Conservation (phyloP, 1,140 invertebrate genomes). For the Leptopilina boulardi region DNA sequence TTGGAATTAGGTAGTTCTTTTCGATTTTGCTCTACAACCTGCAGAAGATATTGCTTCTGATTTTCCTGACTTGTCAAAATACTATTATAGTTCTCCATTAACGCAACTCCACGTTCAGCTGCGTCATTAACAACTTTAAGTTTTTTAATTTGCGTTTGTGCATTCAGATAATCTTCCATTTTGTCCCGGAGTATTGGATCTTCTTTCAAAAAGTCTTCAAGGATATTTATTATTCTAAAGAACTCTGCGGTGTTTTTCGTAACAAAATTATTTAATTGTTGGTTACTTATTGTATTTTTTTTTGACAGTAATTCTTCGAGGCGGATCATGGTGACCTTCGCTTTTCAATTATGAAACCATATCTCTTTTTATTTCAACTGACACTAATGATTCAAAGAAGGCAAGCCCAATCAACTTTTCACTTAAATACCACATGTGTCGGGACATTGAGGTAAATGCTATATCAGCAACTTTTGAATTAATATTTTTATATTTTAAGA, state of each 20-base stretch:
- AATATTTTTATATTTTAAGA: conserved; percentile 30
- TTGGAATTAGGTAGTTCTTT: too few relatives aligned
- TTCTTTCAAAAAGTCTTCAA: conserved; percentile 14
- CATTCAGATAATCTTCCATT: conserved; percentile 30
- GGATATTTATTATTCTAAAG: conserved; percentile 18
- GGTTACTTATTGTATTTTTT: conserved; percentile 4
- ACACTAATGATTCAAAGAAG: conserved; percentile 35
- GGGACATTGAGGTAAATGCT: conserved; percentile 23
- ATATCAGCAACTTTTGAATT: conserved; percentile 28
- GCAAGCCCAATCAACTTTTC: conserved; percentile 34
- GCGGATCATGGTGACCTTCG: conserved; percentile 6
- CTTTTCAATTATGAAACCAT: conserved; percentile 28
- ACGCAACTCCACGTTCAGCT: conserved; percentile 39
- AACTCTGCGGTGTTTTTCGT: conserved; percentile 33
- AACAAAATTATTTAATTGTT: conserved; percentile 34
- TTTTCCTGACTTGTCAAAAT: conserved; percentile 35
- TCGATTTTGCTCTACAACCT: too few relatives aligned
- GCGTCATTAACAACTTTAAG: conserved; percentile 38
- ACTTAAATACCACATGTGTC: conserved; percentile 39
- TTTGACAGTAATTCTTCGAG: conserved; percentile 30
- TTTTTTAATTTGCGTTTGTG: conserved; percentile 6
- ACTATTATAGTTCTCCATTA: conserved; percentile 28
- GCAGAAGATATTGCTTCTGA: conserved; percentile 36
- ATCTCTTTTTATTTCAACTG: conserved; percentile 25
- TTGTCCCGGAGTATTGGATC: conserved; percentile 34